These are phyloP conservation scores for Drosophila prostipennis DNA, from an alignment of 2,888 invertebrate genomes.

Conservation along the genomic window DNA sequence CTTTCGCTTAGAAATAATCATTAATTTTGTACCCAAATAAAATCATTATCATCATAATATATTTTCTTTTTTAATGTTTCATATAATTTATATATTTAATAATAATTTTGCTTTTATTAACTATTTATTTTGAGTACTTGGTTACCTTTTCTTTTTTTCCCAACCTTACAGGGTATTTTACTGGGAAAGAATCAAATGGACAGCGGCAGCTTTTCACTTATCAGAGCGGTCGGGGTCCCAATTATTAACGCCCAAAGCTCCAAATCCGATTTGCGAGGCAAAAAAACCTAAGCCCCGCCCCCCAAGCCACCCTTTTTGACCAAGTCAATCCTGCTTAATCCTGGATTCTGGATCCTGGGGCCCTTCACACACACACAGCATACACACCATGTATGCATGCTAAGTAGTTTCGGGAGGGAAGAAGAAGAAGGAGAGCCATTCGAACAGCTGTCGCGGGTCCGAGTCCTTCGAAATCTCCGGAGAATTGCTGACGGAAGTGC, in stretches of 20 bases:
- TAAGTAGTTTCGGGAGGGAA: constrained; percentile 5
- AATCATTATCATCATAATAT: no score
- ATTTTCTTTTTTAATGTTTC: no score
- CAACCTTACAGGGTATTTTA: constrained; percentile 13
- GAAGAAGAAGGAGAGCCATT: background rate
- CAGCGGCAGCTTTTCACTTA: constrained; percentile 65
- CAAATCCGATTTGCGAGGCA: constrained; percentile 67
- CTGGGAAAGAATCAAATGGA: constrained; percentile 60
- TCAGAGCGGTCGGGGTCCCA: constrained; percentile 65
- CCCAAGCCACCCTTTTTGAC: constrained; percentile 1
- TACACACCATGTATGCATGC: constrained; percentile 8
- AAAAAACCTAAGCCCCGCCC: constrained; percentile 1
- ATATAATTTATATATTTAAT: no score
- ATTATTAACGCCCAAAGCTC: constrained; percentile 79
- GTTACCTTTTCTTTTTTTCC: no score
- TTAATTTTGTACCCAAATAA: no score
- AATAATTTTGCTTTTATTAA: no score
- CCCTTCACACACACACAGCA: background rate
- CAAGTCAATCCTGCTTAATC: constrained; percentile 22
- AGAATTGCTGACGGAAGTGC: constrained; percentile 58
- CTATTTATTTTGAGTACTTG: no score
- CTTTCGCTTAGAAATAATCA: no score
- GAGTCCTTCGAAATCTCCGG: constrained; percentile 27
- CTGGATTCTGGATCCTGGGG: background rate
- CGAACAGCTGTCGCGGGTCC: constrained; percentile 15